Evolutionary conservation across 2,888 invertebrate genomes (phyloP), one percentile per base, ranked within the genome.

Genomic region (Trichogramma dendrolimi): DNA sequence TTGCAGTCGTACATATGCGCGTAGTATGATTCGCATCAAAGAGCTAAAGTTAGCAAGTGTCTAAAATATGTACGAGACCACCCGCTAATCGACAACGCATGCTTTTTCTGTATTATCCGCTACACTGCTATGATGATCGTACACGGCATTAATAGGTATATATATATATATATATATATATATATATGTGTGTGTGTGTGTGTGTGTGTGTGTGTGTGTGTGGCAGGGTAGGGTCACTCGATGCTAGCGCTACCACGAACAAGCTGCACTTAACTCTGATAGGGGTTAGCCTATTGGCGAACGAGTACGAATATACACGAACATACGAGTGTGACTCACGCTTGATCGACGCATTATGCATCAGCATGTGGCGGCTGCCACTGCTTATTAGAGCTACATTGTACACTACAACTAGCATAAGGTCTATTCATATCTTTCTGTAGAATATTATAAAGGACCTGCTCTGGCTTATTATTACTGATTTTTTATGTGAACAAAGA

Each of bases 281-380:
- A n/a, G n/a, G 47, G 8, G 41, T 38, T 14, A 5, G 11, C 1
- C 6, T 48, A 48, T 48, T 6, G 48, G 48, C 11, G 27, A 10
- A 8, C 40, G 41, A 39, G 52, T 52, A 40, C 39, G 46, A 10
- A 50, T 5, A 75, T 75, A 27, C 27, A 27, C 27, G 27, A 27
- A 27, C 27, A 27, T 27, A 27, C 27, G 27, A 27, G 27, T 27
- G 27, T 27, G 27, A 27, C 27, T 27, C 27, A 27, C 2, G 76
- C 76, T 77, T 76, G 78, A 76, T 76, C 76, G 74, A 27, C 1
- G 73, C 71, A 76, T 78, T 76, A 75, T 73, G 71, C 71, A 77
- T 76, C 77, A 78, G 72, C 78, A 79, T 79, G 78, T 77, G 77
- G 77, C 75, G 70, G 74, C 69, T 78, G 78, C 78, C 77, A 78